Percentiles rank a stretch among this genome's conserved stretches.
Conservation (phyloP, 2,888 invertebrate species). For the Autographa gamma region DNA sequence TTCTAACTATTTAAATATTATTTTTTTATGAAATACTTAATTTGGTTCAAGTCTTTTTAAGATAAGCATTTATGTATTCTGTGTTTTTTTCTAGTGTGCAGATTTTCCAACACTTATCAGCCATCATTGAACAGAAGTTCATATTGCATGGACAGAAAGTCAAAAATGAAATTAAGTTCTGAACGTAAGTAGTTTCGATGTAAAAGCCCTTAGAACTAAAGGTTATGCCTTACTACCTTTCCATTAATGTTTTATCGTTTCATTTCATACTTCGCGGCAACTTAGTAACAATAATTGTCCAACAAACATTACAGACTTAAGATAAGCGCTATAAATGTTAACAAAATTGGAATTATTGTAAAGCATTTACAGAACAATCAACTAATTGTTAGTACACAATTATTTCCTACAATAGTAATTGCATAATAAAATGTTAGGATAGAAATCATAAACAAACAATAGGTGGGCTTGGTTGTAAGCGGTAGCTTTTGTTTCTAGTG, state of each 20-base stretch:
- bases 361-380: conserved; percentile 35
- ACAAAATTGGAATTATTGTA: conserved; percentile 17
- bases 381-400: conserved; percentile 46
- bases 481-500: conserved; percentile 24
- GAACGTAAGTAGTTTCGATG: too few species aligned
- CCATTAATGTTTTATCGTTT: neutral
- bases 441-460: conserved; percentile 29
- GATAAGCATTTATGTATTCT: too few species aligned
- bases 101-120: too few species aligned
- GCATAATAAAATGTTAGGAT: conserved; percentile 25
- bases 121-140: too few species aligned
- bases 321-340: conserved; percentile 10
- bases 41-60: too few species aligned
- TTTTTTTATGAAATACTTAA: too few species aligned
- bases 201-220: too few species aligned
- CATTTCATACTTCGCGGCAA: neutral
- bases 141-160: too few species aligned
- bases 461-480: conserved; percentile 39
- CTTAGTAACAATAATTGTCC: neutral
- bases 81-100: too few species aligned
- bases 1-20: too few species aligned
- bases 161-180: too few species aligned
- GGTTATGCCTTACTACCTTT: too few species aligned
- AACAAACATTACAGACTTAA: neutral
- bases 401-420: conserved; percentile 42